These are phyloP conservation scores for Hippocampus mohnikei DNA, from an alignment of 2,113 vertebrate genomes.

Conservation along the genomic window DNA sequence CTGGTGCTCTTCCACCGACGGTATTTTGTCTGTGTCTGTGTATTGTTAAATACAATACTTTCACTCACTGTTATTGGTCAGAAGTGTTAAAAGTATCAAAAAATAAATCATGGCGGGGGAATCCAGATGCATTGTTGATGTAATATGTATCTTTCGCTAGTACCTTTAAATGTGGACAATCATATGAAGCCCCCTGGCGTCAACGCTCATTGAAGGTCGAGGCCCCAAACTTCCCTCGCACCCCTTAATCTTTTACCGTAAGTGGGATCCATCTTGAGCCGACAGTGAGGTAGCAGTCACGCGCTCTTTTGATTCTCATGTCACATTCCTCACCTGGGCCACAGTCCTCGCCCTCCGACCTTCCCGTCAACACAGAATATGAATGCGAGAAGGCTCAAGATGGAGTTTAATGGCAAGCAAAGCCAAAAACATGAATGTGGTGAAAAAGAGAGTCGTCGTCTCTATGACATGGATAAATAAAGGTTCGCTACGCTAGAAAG, in stretches of 20 bases:
- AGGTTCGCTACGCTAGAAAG: neutral
- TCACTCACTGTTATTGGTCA: neutral
- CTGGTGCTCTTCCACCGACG: too few species aligned
- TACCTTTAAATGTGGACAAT: neutral
- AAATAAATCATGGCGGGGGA: neutral
- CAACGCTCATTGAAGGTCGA: constrained; percentile 26
- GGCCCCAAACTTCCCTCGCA: constrained; percentile 9
- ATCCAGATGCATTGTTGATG: neutral
- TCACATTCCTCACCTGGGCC: constrained; percentile 71
- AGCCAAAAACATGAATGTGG: neutral
- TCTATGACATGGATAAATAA: neutral
- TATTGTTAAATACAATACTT: neutral
- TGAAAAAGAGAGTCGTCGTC: neutral
- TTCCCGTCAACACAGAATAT: constrained; percentile 16
- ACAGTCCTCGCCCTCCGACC: constrained; percentile 39
- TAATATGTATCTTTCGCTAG: neutral
- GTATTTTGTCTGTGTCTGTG: too few species aligned
- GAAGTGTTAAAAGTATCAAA: neutral
- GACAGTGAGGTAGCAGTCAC: constrained; percentile 15
- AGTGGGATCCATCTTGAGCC: constrained; percentile 11
- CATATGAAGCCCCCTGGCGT: neutral
- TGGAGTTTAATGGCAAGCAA: constrained; percentile 39
- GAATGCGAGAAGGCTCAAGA: neutral
- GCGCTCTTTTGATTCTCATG: constrained; percentile 55
- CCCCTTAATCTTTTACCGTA: constrained; percentile 55